Base-by-base conservation (phyloP, 37 sponge, comb jelly and placozoan species). In the Beroe forskalii region DNA sequence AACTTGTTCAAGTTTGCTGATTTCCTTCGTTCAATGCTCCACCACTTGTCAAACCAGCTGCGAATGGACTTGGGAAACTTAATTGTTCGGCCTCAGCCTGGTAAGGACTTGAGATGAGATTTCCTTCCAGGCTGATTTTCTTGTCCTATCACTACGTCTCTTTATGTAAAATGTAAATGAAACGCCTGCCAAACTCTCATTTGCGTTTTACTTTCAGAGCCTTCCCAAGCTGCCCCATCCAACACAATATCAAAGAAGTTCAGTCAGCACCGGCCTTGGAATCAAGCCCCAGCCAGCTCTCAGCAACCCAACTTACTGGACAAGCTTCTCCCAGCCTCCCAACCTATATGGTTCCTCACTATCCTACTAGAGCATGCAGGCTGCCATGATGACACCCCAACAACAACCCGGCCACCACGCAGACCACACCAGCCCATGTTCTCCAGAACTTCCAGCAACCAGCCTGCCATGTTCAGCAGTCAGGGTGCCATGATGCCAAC, bases 1-100 rank as follows among this genome's bases (percentile, higher is more conserved):
- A n/a, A n/a, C 9, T 20, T 55, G 14, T 17, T 55, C 75, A 72
- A 39, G 75, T 72, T 72, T 72, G 75, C 75, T 35, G 75, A 72
- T 36, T 72, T 72, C 22, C 75, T 14, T 33, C 75, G 0, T 72
- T 72, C 75, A 36, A 72, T 35, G 75, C 75, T 2, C 75, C 75
- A 22, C 39, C 75, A 8, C 12, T 17, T 22, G 60, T 17, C 14
- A 22, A 33, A 33, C 31, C 37, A 22, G n/a, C 9, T 4, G 40
- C 37, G 4, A 37, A 37, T 37, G 75, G 75, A 33, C 40, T 72
- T 1, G 75, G n/a, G n/a, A 72, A 72, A 22, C 37, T 20, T 35
- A 72, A 6, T 20, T 72, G 1, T 72, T 72, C 35, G 75, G 75
- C 31, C 75, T 72, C 12, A 72, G 75, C 22, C 20, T 72, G 75